Evolutionary conservation across 2,888 invertebrate species (phyloP).

Genomic region (Agrotis segetum): DNA sequence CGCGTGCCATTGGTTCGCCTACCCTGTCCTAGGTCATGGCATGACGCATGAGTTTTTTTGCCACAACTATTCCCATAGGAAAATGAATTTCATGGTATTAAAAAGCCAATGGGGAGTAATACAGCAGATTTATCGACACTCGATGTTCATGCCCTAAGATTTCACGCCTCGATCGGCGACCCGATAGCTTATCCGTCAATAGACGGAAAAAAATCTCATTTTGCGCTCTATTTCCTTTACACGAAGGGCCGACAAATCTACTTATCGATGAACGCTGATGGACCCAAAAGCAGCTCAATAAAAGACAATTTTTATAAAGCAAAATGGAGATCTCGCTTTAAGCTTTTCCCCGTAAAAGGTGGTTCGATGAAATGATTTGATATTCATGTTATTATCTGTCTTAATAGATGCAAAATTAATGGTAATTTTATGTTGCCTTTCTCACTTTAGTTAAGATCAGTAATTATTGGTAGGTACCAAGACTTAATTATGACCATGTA

Average conservation of each 20-base stretch:
- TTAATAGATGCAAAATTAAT: constrained; percentile 31
- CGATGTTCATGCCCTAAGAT: constrained; percentile 61
- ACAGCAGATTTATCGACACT: constrained; percentile 38
- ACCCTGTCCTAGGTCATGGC: too few relatives aligned
- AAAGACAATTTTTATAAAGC: constrained; percentile 19
- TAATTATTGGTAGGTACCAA: constrained; percentile 12
- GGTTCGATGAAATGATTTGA: constrained; percentile 22
- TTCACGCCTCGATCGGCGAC: constrained; percentile 61
- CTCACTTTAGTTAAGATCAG: constrained; percentile 30
- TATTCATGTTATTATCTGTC: constrained; percentile 14
- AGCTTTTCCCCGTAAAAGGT: constrained; percentile 25
- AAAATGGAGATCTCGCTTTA: constrained; percentile 16
- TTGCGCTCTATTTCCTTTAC: constrained; percentile 63
- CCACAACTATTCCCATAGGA: neutral
- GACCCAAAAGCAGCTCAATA: constrained; percentile 19
- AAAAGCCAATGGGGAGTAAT: constrained; percentile 31
- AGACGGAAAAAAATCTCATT: constrained; percentile 56
- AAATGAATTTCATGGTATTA: constrained; percentile 29
- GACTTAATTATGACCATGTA: constrained; percentile 11
- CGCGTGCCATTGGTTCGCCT: too few relatives aligned
- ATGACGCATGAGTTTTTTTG: neutral
- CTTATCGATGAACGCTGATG: constrained; percentile 49
- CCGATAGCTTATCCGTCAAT: constrained; percentile 42
- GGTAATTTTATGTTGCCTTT: constrained; percentile 32
- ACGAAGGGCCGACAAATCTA: constrained; percentile 61